Conservation (phyloP, 2,113 vertebrate species). For the Coreoperca whiteheadi region DNA sequence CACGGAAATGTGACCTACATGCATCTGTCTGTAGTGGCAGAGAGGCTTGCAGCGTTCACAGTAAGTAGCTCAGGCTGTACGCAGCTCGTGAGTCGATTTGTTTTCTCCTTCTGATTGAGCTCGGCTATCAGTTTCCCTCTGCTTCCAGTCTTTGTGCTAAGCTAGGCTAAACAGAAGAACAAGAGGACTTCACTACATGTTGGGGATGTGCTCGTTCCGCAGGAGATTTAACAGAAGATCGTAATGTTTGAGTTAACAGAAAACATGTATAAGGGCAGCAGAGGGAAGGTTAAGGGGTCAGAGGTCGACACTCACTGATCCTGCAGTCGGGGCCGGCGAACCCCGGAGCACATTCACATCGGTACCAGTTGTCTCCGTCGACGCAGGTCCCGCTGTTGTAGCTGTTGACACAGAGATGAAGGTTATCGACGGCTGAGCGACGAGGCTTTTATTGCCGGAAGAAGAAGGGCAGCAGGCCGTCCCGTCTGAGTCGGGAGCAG, state of each 20-base stretch:
- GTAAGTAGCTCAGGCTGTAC: no score
- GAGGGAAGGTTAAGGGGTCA: neutral
- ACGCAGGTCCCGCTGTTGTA: constrained; percentile 90
- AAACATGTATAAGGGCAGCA: neutral
- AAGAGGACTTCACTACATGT: no score
- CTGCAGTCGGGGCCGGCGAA: constrained; percentile 93
- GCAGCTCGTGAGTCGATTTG: no score
- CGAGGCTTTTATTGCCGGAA: neutral
- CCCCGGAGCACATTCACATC: constrained; percentile 91
- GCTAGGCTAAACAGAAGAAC: no score
- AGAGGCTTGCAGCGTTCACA: no score
- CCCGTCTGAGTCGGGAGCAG: neutral
- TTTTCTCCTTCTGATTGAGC: no score
- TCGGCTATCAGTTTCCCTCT: no score
- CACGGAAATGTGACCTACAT: neutral
- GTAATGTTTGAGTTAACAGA: no score
- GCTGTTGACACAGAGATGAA: constrained; percentile 28
- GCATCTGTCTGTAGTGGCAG: neutral
- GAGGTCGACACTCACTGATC: constrained; percentile 88
- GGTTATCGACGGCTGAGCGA: neutral
- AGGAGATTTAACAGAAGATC: no score
- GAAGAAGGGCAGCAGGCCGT: neutral
- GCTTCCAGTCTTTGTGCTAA: no score
- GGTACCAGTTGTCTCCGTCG: constrained; percentile 95
- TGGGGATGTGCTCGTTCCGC: no score